Conservation (phyloP, 2,888 invertebrate genomes). For the Drosophila leonis region DNA sequence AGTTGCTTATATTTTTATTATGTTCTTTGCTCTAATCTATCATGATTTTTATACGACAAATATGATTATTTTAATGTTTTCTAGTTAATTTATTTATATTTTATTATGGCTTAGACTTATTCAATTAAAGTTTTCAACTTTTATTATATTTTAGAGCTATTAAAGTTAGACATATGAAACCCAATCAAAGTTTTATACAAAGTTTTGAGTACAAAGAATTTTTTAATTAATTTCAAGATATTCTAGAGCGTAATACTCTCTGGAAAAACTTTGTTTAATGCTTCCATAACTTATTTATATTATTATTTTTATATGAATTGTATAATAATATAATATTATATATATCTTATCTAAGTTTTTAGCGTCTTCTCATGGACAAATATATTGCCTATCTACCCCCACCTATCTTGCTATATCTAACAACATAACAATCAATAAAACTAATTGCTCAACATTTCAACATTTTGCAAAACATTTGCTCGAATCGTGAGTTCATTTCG, state of each 20-base stretch:
- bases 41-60: no score
- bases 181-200: no score
- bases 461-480: background rate
- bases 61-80: no score
- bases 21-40: no score
- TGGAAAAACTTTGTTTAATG: background rate
- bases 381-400: background rate
- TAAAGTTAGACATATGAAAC: no score
- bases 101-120: no score
- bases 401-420: background rate
- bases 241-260: background rate
- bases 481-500: background rate
- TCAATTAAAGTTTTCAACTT: no score
- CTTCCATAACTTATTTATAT: background rate
- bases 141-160: background rate
- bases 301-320: background rate
- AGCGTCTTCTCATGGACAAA: background rate
- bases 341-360: background rate
- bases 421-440: background rate
- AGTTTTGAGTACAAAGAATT: background rate
- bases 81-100: no score
- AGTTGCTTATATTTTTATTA: no score
- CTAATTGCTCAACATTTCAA: background rate
- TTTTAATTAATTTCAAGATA: background rate
- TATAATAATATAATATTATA: background rate